Conservation (phyloP, 2,888 invertebrate species). For the Cheilosia variabilis region DNA sequence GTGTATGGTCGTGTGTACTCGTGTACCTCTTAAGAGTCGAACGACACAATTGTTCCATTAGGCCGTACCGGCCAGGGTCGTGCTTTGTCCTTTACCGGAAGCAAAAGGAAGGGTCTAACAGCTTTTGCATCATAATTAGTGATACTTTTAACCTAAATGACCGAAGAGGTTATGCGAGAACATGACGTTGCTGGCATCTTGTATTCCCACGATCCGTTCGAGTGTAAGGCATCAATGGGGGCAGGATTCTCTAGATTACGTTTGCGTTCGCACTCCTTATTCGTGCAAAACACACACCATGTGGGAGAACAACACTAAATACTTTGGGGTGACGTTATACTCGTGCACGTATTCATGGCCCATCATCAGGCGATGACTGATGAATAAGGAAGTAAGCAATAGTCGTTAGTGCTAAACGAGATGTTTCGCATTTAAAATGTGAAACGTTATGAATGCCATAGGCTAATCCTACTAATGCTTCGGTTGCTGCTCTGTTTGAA, state of each 20-base stretch:
- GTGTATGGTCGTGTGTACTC: neutral
- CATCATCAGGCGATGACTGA: neutral
- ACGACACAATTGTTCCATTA: conserved; percentile 10
- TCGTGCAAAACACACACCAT: neutral
- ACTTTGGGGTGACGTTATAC: neutral
- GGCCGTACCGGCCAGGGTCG: neutral
- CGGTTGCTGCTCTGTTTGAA: neutral
- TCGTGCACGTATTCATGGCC: neutral
- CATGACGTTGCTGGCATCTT: neutral
- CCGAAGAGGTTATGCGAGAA: neutral
- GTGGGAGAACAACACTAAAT: neutral
- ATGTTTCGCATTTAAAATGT: neutral
- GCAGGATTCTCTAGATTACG: neutral
- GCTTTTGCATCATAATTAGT: conserved; percentile 2
- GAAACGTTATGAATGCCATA: neutral
- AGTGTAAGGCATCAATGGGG: neutral
- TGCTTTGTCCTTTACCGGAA: neutral
- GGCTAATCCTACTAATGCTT: neutral
- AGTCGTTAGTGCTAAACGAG: neutral
- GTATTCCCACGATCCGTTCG: neutral
- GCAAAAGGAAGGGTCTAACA: neutral
- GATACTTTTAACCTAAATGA: neutral
- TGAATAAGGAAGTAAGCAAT: neutral
- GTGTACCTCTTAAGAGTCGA: neutral
- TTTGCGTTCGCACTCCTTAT: neutral